phyloP scores from a whole-genome alignment of 2,113 vertebrate genomes.

The Onychorhynchus coronatus region DNA sequence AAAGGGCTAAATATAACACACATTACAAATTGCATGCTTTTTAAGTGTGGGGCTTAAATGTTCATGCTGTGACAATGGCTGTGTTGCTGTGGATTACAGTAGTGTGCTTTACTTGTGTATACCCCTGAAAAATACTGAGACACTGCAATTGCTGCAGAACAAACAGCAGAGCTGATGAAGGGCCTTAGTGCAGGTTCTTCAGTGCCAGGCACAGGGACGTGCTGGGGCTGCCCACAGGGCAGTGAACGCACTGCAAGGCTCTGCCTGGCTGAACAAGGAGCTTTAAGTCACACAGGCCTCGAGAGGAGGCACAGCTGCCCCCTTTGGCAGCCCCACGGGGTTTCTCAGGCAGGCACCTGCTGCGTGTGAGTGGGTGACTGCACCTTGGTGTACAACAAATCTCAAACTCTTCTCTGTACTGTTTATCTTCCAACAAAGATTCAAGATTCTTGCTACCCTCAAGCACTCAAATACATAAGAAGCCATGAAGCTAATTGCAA shows the following conservation, averaged over 20 bases:
- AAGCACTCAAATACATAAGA: not conserved
- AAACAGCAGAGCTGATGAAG: conserved; percentile 26
- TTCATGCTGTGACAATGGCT: not conserved
- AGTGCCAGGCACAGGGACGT: conserved; percentile 32
- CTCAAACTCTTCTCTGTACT: not conserved
- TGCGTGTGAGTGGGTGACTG: not conserved
- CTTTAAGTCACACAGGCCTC: not conserved
- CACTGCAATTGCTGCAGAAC: conserved; percentile 9
- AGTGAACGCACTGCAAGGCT: not conserved
- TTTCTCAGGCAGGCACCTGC: not conserved
- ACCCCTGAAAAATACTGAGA: conserved; percentile 20
- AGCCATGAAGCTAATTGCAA: not conserved
- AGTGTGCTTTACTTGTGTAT: not conserved
- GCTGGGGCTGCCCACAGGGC: not conserved
- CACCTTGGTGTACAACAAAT: not conserved
- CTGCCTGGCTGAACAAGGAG: not conserved
- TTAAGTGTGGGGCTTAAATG: conserved; percentile 14
- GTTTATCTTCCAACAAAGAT: not conserved
- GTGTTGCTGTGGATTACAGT: not conserved
- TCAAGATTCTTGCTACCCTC: not conserved
- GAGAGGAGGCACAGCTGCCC: not conserved
- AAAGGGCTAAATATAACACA: conserved; percentile 19
- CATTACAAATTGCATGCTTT: not conserved
- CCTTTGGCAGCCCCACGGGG: not conserved
- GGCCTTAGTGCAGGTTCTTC: conserved; percentile 24